phyloP scores from a whole-genome alignment of 2,888 invertebrate species.

The Drosophila nigricruria region DNA sequence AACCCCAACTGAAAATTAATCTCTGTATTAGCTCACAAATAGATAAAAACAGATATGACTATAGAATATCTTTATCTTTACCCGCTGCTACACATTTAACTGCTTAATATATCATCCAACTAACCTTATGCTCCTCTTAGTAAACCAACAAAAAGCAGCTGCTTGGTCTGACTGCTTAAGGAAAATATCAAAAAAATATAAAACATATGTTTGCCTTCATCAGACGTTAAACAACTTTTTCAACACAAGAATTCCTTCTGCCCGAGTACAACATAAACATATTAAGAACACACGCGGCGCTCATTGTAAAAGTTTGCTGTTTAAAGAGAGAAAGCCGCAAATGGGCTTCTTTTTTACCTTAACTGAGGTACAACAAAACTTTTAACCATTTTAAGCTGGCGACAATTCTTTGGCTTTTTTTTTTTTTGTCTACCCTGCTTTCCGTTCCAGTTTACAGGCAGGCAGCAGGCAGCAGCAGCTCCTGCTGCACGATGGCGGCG shows the following conservation, averaged over 20 bases:
- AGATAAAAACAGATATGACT: not conserved
- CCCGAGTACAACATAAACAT: conserved; percentile 34
- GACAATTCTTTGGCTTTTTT: conserved; percentile 51
- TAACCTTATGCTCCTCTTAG: not conserved
- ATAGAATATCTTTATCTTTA: too few species aligned
- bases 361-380: conserved; percentile 36
- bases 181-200: not conserved
- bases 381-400: conserved; percentile 61
- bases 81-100: not conserved
- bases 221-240: conserved; percentile 11
- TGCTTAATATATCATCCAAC: too few species aligned
- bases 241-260: not conserved
- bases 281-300: conserved; percentile 33
- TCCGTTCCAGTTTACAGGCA: conserved; percentile 26
- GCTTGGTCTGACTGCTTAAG: not conserved
- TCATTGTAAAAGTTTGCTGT: conserved; percentile 41
- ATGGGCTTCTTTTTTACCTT: conserved; percentile 40
- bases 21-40: not conserved
- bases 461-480: conserved; percentile 23
- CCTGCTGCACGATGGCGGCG: conserved; percentile 13
- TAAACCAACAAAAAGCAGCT: not conserved
- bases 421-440: conserved; percentile 11
- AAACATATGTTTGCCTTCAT: conserved; percentile 37
- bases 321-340: conserved; percentile 48
- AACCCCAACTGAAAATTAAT: not conserved